These are phyloP conservation scores for Nephila pilipes DNA, from an alignment of 1,140 invertebrate species.

Conservation along the genomic window DNA sequence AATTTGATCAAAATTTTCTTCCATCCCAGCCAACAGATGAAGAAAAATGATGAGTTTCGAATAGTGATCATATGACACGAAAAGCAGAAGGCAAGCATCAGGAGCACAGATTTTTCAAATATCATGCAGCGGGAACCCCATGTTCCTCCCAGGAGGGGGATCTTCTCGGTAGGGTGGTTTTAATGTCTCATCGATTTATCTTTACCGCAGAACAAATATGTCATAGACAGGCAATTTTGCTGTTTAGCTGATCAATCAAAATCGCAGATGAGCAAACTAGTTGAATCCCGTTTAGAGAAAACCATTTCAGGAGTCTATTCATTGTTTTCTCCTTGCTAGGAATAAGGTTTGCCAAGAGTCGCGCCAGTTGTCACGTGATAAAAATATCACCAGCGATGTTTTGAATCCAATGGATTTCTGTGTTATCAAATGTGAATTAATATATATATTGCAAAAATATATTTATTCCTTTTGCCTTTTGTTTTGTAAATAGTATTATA, in stretches of 20 bases:
- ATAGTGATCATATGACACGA: neutral
- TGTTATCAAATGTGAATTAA: too few species aligned
- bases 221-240: neutral
- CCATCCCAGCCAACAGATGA: neutral
- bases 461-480: too few species aligned
- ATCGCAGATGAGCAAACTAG: neutral
- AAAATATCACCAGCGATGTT: too few species aligned
- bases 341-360: too few species aligned
- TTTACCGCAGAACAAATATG: constrained; percentile 14
- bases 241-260: constrained; percentile 35
- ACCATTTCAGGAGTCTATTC: neutral
- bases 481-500: too few species aligned
- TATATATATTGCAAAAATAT: too few species aligned
- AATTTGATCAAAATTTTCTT: neutral
- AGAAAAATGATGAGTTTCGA: neutral
- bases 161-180: neutral
- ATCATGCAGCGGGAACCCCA: neutral
- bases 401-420: too few species aligned
- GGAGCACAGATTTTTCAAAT: neutral
- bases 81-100: neutral
- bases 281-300: neutral
- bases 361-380: too few species aligned
- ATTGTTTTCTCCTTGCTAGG: neutral
- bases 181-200: constrained; percentile 23
- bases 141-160: neutral